These are phyloP conservation scores for Stigmatopora nigra DNA, from an alignment of 2,113 vertebrate genomes.

Conservation along the genomic window DNA sequence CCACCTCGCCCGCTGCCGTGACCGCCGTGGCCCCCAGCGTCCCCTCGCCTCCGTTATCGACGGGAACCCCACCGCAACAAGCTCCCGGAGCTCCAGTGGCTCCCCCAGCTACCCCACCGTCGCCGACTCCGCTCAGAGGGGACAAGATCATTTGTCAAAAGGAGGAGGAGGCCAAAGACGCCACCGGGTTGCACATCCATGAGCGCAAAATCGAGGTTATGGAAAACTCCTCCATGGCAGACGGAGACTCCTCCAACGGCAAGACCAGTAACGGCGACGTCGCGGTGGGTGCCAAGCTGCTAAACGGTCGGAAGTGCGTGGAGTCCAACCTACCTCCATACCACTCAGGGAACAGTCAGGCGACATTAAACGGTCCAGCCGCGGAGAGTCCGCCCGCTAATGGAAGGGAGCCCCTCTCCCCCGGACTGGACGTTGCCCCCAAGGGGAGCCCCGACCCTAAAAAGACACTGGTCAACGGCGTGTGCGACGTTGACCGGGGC, in stretches of 20 bases:
- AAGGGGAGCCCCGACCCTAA: conserved; percentile 83
- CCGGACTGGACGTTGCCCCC: conserved; percentile 56
- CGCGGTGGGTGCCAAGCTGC: conserved; percentile 83
- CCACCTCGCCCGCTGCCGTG: conserved; percentile 77
- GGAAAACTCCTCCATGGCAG: conserved; percentile 91
- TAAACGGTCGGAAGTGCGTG: conserved; percentile 94
- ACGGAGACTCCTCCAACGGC: conserved; percentile 67
- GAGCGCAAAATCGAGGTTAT: conserved; percentile 98
- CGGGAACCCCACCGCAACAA: conserved; percentile 69
- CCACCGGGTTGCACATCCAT: conserved; percentile 94
- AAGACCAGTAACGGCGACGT: conserved; percentile 92
- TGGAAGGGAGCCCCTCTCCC: conserved; percentile 83
- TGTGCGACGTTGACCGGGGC: conserved; percentile 93
- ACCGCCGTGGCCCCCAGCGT: conserved; percentile 77
- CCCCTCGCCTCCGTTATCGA: conserved; percentile 70
- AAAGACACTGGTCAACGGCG: conserved; percentile 91
- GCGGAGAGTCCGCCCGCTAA: conserved; percentile 78
- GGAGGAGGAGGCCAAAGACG: conserved; percentile 99
- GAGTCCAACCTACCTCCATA: conserved; percentile 98
- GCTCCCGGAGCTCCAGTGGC: conserved; percentile 55
- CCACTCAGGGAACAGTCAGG: conserved; percentile 99
- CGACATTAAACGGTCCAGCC: conserved; percentile 85
- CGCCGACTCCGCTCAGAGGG: conserved; percentile 85
- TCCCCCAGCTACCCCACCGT: conserved; percentile 60
- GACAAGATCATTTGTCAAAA: conserved; percentile 99